Evolutionary conservation across 92 coral and sea anemone genomes (phyloP).

Genomic region (Porites cylindrica): DNA sequence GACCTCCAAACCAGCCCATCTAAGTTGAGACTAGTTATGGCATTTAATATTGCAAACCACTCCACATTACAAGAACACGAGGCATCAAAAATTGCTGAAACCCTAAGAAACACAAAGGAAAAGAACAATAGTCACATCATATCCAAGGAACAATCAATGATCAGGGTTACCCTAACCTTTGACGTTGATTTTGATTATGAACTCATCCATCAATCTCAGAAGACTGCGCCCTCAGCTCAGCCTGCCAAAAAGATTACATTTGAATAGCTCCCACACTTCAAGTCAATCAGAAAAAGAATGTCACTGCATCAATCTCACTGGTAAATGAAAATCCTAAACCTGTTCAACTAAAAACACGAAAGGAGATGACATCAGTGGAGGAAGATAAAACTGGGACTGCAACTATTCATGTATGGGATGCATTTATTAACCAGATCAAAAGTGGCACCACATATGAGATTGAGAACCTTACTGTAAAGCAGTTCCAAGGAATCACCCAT

Average conservation of each 20-base stretch:
- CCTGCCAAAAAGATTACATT: background rate
- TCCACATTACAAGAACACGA: background rate
- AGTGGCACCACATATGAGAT: slow-evolving; percentile 16
- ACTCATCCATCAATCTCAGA: too few relatives aligned
- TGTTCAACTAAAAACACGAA: slow-evolving; percentile 27
- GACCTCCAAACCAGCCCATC: background rate
- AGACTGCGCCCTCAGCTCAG: too few relatives aligned
- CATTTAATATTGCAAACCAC: slow-evolving; percentile 40
- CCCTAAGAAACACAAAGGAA: slow-evolving; percentile 36
- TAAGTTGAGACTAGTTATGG: slow-evolving; percentile 58
- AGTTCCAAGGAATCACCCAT: slow-evolving; percentile 56
- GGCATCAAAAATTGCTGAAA: slow-evolving; percentile 37
- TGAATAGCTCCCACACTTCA: slow-evolving; percentile 27
- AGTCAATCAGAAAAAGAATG: slow-evolving; percentile 42
- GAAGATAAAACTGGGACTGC: too few relatives aligned
- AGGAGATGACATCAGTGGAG: slow-evolving; percentile 54
- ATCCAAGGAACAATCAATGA: slow-evolving; percentile 46
- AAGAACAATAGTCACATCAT: slow-evolving; percentile 25
- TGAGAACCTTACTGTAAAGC: slow-evolving; percentile 54
- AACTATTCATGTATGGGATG: slow-evolving; percentile 30
- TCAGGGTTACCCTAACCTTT: slow-evolving; percentile 35
- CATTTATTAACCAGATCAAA: slow-evolving; percentile 27
- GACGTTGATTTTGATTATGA: too few relatives aligned
- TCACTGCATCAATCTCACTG: slow-evolving; percentile 44
- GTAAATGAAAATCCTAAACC: slow-evolving; percentile 45